phyloP scores from a whole-genome alignment of 2,888 invertebrate species.

The Epistrophe eligans region DNA sequence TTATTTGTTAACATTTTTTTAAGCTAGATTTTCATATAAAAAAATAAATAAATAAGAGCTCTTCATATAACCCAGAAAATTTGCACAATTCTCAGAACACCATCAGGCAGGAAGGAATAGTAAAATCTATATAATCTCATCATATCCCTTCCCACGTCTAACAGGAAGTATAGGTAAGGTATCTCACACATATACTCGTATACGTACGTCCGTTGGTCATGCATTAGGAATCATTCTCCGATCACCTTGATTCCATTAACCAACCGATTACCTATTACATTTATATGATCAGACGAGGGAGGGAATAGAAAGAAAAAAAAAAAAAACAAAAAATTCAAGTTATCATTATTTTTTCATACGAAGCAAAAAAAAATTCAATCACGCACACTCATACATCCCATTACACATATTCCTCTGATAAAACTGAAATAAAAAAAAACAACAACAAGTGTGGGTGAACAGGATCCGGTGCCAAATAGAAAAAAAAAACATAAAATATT shows the following conservation, averaged over 20 bases:
- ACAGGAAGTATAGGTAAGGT: slow-evolving; percentile 46
- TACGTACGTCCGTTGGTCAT: slow-evolving; percentile 50
- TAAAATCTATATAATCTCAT: slow-evolving; percentile 41
- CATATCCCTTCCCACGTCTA: slow-evolving; percentile 41
- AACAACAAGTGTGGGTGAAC: not conserved
- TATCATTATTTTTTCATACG: slow-evolving; percentile 50
- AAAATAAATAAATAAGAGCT: not conserved
- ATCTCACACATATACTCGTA: not conserved
- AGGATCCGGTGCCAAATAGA: slow-evolving; percentile 38
- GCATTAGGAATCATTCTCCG: slow-evolving; percentile 55
- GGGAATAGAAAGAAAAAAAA: slow-evolving; percentile 5
- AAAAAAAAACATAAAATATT: slow-evolving; percentile 14
- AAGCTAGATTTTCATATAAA: not conserved
- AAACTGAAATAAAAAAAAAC: not conserved
- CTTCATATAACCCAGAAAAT: not conserved
- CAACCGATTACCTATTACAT: slow-evolving; percentile 43
- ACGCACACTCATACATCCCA: slow-evolving; percentile 39
- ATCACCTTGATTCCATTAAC: slow-evolving; percentile 66
- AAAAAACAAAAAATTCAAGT: slow-evolving; percentile 39
- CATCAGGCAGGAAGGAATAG: slow-evolving; percentile 15
- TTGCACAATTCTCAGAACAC: not conserved
- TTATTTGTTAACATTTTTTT: not conserved
- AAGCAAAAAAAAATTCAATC: slow-evolving; percentile 52
- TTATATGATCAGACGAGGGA: not conserved
- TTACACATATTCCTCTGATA: not conserved